These are phyloP conservation scores for Nannoperca australis DNA, from an alignment of 2,797 vertebrate species.

Conservation along the genomic window DNA sequence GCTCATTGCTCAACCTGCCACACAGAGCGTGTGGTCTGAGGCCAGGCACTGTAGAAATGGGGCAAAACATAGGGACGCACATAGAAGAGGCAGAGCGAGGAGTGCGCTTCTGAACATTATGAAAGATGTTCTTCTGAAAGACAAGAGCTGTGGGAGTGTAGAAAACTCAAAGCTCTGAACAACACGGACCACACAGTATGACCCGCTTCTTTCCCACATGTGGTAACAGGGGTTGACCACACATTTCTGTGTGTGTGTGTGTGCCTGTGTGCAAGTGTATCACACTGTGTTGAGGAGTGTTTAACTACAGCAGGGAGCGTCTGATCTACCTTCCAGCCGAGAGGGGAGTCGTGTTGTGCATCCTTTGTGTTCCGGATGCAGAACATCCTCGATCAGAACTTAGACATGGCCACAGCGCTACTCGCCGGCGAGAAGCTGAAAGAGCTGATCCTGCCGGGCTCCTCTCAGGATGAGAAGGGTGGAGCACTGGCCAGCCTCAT, in stretches of 20 bases:
- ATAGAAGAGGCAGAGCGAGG: conserved; percentile 9
- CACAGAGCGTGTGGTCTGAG: conserved; percentile 46
- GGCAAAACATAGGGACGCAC: conserved; percentile 39
- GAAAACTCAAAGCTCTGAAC: conserved; percentile 23
- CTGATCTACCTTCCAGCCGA: conserved; percentile 33
- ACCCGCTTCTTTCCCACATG: conserved; percentile 29
- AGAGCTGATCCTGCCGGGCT: conserved; percentile 96
- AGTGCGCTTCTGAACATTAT: conserved; percentile 35
- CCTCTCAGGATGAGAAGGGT: conserved; percentile 94
- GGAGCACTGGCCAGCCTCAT: conserved; percentile 93
- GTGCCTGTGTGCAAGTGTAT: conserved; percentile 1
- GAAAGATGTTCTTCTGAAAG: conserved; percentile 16
- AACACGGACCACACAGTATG: conserved; percentile 36
- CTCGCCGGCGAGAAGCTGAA: conserved; percentile 98
- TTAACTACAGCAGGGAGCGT: conserved; percentile 59
- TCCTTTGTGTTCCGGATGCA: conserved; percentile 89
- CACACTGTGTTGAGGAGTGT: conserved; percentile 34
- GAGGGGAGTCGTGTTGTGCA: conserved; percentile 44
- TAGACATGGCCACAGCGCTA: conserved; percentile 99
- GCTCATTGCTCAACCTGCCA: conserved; percentile 68
- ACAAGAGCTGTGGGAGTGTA: conserved; percentile 16
- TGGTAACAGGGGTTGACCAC: conserved; percentile 65
- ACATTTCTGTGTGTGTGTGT: conserved; percentile 28
- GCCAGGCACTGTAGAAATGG: conserved; percentile 39
- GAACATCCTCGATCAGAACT: conserved; percentile 97